Percentiles rank a stretch among this genome's conserved stretches.
Evolutionary conservation across 2,113 vertebrate genomes (phyloP).

Genomic region (Patagioenas fasciata): DNA sequence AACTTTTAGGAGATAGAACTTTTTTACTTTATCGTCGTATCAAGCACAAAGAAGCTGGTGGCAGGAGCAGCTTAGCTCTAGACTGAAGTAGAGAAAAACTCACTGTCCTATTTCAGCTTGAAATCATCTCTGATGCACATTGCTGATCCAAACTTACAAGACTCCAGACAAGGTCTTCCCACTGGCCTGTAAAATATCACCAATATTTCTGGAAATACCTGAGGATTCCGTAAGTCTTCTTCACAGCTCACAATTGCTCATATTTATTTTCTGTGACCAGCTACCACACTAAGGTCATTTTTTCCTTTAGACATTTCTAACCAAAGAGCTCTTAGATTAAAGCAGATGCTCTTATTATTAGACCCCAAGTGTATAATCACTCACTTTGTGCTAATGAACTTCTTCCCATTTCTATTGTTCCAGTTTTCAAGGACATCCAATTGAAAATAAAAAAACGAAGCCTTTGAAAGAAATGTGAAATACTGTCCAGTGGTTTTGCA

Average conservation of each 20-base stretch:
- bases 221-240: background rate
- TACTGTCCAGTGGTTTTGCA: background rate
- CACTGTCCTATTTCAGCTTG: background rate
- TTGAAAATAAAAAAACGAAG: background rate
- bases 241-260: background rate
- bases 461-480: background rate
- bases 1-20: background rate
- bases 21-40: background rate
- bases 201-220: background rate
- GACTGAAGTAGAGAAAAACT: background rate
- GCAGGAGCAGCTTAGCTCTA: background rate
- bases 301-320: background rate
- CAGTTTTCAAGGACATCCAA: conserved; percentile 33
- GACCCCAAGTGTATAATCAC: conserved; percentile 20
- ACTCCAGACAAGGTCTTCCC: background rate
- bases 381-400: conserved; percentile 3
- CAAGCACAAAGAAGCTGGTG: background rate
- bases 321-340: background rate
- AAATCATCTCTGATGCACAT: background rate
- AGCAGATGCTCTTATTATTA: conserved; percentile 39
- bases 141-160: background rate
- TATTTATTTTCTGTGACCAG: background rate
- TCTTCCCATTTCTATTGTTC: background rate
- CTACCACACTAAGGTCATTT: background rate
- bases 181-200: background rate